phyloP scores from a whole-genome alignment of 2,888 invertebrate species.

The Heterodera filipjevi region DNA sequence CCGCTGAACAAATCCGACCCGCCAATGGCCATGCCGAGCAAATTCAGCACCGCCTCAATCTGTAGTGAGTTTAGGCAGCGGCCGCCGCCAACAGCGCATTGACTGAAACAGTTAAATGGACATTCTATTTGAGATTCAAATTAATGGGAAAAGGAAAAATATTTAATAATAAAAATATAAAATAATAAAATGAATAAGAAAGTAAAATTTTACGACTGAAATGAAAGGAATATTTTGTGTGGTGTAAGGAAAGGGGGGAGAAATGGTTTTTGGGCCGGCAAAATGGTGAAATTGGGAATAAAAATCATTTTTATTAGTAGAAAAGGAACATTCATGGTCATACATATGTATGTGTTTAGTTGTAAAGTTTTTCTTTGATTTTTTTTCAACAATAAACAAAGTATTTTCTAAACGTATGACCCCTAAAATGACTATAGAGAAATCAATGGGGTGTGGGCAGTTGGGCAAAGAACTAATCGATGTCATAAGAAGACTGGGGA shows the following conservation, averaged over 20 bases:
- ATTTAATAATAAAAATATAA: neutral
- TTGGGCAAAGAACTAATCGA: neutral
- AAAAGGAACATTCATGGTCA: too few species aligned
- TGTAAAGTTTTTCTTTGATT: too few species aligned
- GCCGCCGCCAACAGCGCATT: constrained; percentile 8
- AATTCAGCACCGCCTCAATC: constrained; percentile 17
- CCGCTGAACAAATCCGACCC: neutral
- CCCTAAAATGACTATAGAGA: too few species aligned
- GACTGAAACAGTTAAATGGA: too few species aligned
- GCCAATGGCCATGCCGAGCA: constrained; percentile 4
- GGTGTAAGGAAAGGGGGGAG: neutral
- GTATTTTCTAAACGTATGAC: too few species aligned
- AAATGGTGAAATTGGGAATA: constrained; percentile 2
- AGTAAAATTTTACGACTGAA: neutral
- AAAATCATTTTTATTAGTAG: constrained; percentile 4
- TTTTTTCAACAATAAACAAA: too few species aligned
- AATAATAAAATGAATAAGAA: neutral
- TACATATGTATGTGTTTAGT: too few species aligned
- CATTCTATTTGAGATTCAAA: neutral
- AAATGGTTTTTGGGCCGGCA: neutral
- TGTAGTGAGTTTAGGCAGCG: neutral
- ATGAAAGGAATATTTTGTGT: neutral
- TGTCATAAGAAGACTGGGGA: neutral
- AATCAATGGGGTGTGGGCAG: neutral
- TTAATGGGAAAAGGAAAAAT: neutral